A percentile compares a stretch with the other conserved stretches of the same genome.
These are phyloP conservation scores for Brachionus plicatilis DNA, from an alignment of 1,140 invertebrate genomes.

Conservation along the genomic window DNA sequence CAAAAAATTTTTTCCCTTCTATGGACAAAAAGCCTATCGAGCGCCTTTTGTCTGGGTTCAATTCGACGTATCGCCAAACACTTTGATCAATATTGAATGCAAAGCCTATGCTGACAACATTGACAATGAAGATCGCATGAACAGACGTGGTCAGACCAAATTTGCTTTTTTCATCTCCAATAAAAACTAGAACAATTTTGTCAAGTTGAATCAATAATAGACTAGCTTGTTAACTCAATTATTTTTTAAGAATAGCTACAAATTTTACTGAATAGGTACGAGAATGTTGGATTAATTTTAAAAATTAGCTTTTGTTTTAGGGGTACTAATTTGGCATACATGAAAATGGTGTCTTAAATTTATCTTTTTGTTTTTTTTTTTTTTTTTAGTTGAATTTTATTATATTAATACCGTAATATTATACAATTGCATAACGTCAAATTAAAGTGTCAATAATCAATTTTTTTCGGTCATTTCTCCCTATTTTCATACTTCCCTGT, in stretches of 20 bases:
- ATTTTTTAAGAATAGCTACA: not conserved
- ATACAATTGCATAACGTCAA: not conserved
- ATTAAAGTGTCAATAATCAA: not conserved
- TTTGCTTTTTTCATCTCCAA: conserved; percentile 1
- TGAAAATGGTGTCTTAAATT: not conserved
- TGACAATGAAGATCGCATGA: conserved; percentile 19
- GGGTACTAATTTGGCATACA: not conserved
- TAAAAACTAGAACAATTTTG: not conserved
- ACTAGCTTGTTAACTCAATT: not conserved
- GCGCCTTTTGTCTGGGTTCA: conserved; percentile 20
- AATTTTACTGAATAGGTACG: not conserved
- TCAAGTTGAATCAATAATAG: not conserved
- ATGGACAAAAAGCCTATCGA: not conserved
- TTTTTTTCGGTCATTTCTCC: not conserved
- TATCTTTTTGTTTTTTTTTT: not conserved
- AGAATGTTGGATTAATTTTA: not conserved
- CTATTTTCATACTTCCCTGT: not conserved
- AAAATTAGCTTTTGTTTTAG: not conserved
- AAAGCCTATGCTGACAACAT: conserved; percentile 11
- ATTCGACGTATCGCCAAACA: conserved; percentile 6
- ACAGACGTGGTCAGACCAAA: conserved; percentile 35
- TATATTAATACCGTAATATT: not conserved
- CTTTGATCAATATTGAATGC: conserved; percentile 31
- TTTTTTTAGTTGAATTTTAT: not conserved
- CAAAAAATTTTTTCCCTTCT: conserved; percentile 17